Base-by-base conservation (phyloP, 2,113 vertebrate species). In the Melanotaenia duboulayi region DNA sequence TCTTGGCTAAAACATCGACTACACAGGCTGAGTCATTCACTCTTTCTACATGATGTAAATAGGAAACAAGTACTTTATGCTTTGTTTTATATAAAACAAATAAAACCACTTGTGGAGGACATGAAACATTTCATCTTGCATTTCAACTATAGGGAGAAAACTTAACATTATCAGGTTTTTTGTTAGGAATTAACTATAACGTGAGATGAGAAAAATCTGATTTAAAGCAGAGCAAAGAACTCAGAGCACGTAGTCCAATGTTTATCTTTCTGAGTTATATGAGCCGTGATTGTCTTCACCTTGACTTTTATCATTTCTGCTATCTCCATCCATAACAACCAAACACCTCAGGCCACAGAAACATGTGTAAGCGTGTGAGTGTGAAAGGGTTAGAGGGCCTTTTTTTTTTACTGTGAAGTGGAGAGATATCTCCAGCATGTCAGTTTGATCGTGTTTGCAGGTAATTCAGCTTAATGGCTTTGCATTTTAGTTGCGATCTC, bases 401-500 rank as follows among this genome's bases (percentile, higher is more conserved):
- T 19, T 16, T 7, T 37, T 51, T 35, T 9, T 9, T 9, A 17
- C 14, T 39, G 58, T 35, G 23, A 71, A 11, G 22, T 20, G 20
- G 24, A 57, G 20, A 13, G 6, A 39, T n/a, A 48, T 61, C 25
- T 59, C 42, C 68, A 11, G 2, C 25, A 14, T 17, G 52, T 32
- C 25, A 28, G 16, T 49, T 32, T 39, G 14, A 40, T 35, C 55
- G 46, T 73, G 81, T 76, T 74, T 80, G 69, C 71, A 57, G 69
- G 59, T 54, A 20, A 81, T 84, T 85, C n/a, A 66, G 40, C 52
- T 89, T 89, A 80, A 90, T 37, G 54, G 65, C 76, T 82, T 56
- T 71, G 63, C 74, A 65, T 89, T 89, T 89, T 32, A 83, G 75
- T 44, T 54, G 79, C 72, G 77, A 87, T 86, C 68, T 70, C 32